Percentiles rank a stretch among this genome's conserved stretches.
Conservation (phyloP, 2,113 vertebrate genomes). For the Rafetus swinhoei region DNA sequence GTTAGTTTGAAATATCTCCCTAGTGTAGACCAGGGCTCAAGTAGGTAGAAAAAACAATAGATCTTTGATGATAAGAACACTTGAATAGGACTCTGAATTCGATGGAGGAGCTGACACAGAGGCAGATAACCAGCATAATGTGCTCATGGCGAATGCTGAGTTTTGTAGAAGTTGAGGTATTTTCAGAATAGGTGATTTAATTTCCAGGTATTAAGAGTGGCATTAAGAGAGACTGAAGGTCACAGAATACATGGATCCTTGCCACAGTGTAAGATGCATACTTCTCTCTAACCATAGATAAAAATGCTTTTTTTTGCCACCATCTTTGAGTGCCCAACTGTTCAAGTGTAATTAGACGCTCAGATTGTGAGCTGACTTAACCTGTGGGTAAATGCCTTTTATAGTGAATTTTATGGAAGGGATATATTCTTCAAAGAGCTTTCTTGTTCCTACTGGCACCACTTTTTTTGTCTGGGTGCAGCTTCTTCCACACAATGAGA, state of each 20-base stretch:
- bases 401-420: neutral
- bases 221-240: neutral
- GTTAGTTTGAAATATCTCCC: no score
- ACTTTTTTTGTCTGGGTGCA: neutral
- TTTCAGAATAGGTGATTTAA: neutral
- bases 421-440: neutral
- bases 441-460: neutral
- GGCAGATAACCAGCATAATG: fast-evolving
- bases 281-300: neutral
- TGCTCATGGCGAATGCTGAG: neutral
- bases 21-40: no score
- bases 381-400: neutral
- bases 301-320: neutral
- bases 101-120: fast-evolving
- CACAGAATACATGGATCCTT: no score
- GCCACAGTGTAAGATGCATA: neutral
- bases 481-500: neutral
- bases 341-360: neutral
- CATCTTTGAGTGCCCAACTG: neutral
- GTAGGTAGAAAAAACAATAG: neutral
- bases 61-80: fast-evolving
- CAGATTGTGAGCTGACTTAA: neutral
- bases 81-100: fast-evolving
- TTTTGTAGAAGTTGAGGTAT: neutral
- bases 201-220: neutral